These are phyloP conservation scores for Pomatorhinus ruficollis DNA, from an alignment of 2,113 vertebrate species.

Conservation along the genomic window DNA sequence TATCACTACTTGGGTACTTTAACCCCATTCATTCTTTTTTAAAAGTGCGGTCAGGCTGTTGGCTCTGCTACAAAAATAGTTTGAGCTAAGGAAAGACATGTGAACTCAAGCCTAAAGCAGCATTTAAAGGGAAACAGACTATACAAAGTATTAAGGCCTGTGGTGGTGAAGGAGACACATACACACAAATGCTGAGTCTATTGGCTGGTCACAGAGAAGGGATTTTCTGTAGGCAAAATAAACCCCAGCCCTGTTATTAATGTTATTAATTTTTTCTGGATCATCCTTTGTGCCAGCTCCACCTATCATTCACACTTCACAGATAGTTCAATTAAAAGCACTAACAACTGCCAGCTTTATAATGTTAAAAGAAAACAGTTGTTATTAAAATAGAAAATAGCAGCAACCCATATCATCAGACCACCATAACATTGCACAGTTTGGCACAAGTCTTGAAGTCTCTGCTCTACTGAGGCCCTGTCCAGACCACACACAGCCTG, in stretches of 20 bases:
- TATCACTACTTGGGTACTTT: constrained; percentile 39
- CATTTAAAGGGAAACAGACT: constrained; percentile 61
- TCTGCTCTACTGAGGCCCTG: constrained; percentile 62
- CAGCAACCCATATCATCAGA: constrained; percentile 69
- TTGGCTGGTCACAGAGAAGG: neutral
- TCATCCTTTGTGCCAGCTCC: constrained; percentile 19
- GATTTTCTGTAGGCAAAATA: constrained; percentile 8
- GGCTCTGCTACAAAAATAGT: constrained; percentile 49
- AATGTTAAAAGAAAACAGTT: constrained; percentile 72
- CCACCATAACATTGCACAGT: constrained; percentile 68
- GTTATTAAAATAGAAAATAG: constrained; percentile 74
- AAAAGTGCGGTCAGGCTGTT: constrained; percentile 55
- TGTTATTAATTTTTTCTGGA: constrained; percentile 34
- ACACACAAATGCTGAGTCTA: constrained; percentile 6
- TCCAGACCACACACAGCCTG: constrained; percentile 78
- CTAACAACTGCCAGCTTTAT: constrained; percentile 46
- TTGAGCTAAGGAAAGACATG: constrained; percentile 55
- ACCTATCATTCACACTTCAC: constrained; percentile 57
- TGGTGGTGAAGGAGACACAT: constrained; percentile 7
- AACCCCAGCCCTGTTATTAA: constrained; percentile 8
- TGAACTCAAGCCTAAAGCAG: constrained; percentile 57
- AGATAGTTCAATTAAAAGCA: constrained; percentile 57
- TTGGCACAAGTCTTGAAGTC: constrained; percentile 72
- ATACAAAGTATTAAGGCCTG: constrained; percentile 24
- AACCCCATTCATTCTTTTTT: constrained; percentile 41